Conservation (phyloP, 2,113 vertebrate genomes). For the Aythya baeri region DNA sequence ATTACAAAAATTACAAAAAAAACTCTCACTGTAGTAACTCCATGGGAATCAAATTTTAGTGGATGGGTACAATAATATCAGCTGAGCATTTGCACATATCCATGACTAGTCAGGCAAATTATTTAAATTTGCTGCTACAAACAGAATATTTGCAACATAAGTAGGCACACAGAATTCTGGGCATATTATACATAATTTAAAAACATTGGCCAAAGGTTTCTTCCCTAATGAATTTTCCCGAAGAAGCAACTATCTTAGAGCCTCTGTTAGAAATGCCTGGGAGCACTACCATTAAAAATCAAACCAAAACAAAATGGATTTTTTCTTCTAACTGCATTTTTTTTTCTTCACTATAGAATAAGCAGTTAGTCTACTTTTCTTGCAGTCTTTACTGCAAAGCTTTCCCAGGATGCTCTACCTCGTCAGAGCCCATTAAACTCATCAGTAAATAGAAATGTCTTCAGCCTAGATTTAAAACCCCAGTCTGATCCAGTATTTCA, state of each 20-base stretch:
- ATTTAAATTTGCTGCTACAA: not conserved
- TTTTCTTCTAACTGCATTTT: not conserved
- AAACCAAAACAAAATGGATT: not conserved
- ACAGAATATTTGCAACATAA: not conserved
- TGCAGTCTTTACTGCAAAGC: not conserved
- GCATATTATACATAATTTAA: not conserved
- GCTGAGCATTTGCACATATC: not conserved
- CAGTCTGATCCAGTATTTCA: constrained; percentile 22
- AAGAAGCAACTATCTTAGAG: constrained; percentile 13
- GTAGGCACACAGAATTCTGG: not conserved
- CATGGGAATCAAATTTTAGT: not conserved
- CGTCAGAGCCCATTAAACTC: constrained; percentile 43
- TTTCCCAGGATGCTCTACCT: not conserved
- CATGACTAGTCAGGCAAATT: not conserved
- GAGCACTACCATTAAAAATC: not conserved
- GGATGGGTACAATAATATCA: not conserved
- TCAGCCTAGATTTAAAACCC: constrained; percentile 49
- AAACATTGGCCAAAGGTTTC: not conserved
- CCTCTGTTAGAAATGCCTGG: constrained; percentile 4
- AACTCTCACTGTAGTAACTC: not conserved
- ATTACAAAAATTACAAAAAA: not conserved
- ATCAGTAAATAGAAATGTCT: constrained; percentile 53
- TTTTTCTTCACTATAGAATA: not conserved
- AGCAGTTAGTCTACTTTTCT: not conserved
- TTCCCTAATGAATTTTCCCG: constrained; percentile 4